A percentile compares a stretch with the other conserved stretches of the same genome.
Evolutionary conservation across 2,888 invertebrate genomes (phyloP).

Genomic region (Melolontha melolontha): DNA sequence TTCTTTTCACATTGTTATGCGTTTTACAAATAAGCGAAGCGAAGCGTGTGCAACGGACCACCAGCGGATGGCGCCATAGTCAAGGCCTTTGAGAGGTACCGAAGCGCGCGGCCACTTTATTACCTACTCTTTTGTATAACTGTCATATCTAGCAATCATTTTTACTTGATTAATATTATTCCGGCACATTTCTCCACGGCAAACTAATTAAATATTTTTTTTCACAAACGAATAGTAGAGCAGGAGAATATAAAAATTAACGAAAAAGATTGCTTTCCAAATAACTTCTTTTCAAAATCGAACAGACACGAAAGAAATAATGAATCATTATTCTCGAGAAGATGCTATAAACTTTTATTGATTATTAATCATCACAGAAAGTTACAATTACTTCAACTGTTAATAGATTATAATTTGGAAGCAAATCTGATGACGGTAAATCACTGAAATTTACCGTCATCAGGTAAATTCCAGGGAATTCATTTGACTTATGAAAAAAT

Average conservation of each 20-base stretch:
- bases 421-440: no score
- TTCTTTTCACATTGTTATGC: slow-evolving; percentile 9
- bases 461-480: no score
- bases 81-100: slow-evolving; percentile 40
- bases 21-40: slow-evolving; percentile 1
- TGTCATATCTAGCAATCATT: slow-evolving; percentile 45
- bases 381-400: no score
- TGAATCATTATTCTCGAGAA: no score
- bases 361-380: no score
- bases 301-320: no score
- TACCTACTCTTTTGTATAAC: slow-evolving; percentile 46
- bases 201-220: slow-evolving; percentile 45
- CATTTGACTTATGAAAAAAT: no score
- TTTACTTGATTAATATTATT: slow-evolving; percentile 46
- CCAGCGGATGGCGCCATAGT: slow-evolving; percentile 43
- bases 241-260: slow-evolving; percentile 12
- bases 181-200: slow-evolving; percentile 38
- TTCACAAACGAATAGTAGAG: neutral
- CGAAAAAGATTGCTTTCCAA: slow-evolving; percentile 10
- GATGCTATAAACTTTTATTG: neutral
- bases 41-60: slow-evolving; percentile 41
- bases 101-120: slow-evolving; percentile 43
- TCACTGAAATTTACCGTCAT: no score
- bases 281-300: slow-evolving; percentile 4
- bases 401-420: no score